Evolutionary conservation across 2,797 vertebrate genomes (phyloP), one percentile per base, ranked within the genome.

Genomic region (Borostomias antarcticus): DNA sequence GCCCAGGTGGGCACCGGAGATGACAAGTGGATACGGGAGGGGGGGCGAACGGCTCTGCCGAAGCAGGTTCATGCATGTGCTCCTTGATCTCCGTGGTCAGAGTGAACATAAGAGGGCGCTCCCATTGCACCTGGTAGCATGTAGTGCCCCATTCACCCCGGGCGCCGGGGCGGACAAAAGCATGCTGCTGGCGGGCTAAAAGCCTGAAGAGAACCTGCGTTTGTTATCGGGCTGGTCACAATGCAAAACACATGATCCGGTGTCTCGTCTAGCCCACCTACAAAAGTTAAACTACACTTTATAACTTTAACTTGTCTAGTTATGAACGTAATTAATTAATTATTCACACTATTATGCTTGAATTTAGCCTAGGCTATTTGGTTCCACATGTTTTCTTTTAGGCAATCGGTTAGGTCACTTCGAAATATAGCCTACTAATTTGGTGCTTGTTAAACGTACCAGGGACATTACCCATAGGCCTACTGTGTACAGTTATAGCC

Each of bases 81-180:
- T 84, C 82, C 81, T 83, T 88, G 88, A 89, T 91, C 91, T 90
- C 89, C 77, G 77, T 88, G 90, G 91, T 89, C 91, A 84, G 85
- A 91, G 82, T 93, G 93, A 92, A 94, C 93, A 93, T 92, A 91
- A 94, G 92, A 92, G 93, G 93, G 93, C 93, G 93, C 93, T 93
- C 86, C 91, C 91, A 92, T 91, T 87, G 91, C 93, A 92, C 92
- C 90, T 93, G 93, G 92, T 84, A 87, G 82, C 62, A 83, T 64
- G 68, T 72, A 62, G 85, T 91, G 89, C 86, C 89, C 91, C 80
- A 70, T 81, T 75, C 84, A 80, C 82, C 85, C 82, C 26, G 65
- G 62, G 79, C 64, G 56, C 82, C 51, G 81, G 85, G 79, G 82
- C 81, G 88, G 89, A 90, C 91, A 88, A 76, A 73, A 84, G 69